These are phyloP conservation scores for Tetanocera ferruginea DNA, from an alignment of 2,888 invertebrate species.

Conservation along the genomic window DNA sequence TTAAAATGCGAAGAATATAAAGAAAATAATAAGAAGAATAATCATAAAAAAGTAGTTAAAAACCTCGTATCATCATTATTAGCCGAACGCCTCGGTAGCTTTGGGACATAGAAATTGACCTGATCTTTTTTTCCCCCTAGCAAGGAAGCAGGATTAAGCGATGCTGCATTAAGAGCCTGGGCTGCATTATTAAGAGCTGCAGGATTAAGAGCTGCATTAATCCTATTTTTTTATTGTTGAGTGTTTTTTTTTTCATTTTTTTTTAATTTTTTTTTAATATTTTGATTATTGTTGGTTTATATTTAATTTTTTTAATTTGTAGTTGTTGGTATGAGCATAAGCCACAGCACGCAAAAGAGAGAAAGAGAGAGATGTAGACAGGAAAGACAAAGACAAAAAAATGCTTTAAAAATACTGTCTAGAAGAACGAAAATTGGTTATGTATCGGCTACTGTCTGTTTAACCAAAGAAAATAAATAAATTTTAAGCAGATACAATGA, in stretches of 20 bases:
- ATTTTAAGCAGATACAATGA: not conserved
- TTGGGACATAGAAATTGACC: constrained; percentile 64
- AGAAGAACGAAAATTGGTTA: not conserved
- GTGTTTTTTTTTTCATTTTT: constrained; percentile 8
- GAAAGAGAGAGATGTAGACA: not conserved
- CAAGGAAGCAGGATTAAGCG: constrained; percentile 60
- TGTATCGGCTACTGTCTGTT: not conserved
- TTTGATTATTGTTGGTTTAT: constrained; percentile 17
- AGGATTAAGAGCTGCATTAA: constrained; percentile 62
- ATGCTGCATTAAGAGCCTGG: constrained; percentile 61
- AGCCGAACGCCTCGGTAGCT: constrained; percentile 58
- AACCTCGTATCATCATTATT: constrained; percentile 62
- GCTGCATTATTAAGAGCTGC: constrained; percentile 62
- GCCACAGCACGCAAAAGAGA: constrained; percentile 10
- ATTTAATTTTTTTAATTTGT: too few relatives aligned
- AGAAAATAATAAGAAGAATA: not conserved
- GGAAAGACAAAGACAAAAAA: constrained; percentile 22
- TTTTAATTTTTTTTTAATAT: constrained; percentile 9
- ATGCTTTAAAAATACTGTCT: not conserved
- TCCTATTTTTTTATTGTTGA: constrained; percentile 50
- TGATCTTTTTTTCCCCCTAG: constrained; percentile 64
- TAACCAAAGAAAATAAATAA: too few relatives aligned
- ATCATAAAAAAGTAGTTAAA: constrained; percentile 49
- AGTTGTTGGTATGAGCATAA: constrained; percentile 2
- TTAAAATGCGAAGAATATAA: not conserved